Conservation (phyloP, 2,888 invertebrate genomes). For the Tenthredo mesomela region DNA sequence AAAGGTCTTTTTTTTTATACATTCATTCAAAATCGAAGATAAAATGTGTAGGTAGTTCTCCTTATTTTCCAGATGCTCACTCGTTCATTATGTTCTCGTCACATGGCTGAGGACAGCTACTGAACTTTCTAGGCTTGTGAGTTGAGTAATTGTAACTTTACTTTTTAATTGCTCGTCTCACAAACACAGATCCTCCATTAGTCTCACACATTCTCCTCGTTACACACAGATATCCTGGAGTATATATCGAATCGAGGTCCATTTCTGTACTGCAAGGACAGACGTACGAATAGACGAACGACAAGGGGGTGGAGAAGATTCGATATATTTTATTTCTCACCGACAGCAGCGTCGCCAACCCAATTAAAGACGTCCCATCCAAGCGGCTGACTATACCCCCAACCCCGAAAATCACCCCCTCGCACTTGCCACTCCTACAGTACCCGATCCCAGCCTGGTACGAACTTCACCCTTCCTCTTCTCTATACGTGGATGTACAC, state of each 20-base stretch:
- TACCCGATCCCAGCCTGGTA: conserved; percentile 44
- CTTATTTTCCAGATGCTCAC: neutral
- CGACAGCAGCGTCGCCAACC: conserved; percentile 71
- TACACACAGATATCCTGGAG: neutral
- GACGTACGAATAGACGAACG: conserved; percentile 44
- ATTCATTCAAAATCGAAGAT: neutral
- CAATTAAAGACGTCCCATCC: conserved; percentile 77
- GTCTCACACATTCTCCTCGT: neutral
- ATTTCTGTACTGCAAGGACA: conserved; percentile 54
- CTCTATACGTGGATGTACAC: conserved; percentile 7
- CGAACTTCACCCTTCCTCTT: conserved; percentile 30
- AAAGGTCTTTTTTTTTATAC: neutral
- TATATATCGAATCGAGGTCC: neutral
- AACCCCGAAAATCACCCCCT: conserved; percentile 49
- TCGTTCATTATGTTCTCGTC: neutral
- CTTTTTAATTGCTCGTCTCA: conserved; percentile 34
- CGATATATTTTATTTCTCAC: conserved; percentile 69
- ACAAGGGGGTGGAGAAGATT: conserved; percentile 53
- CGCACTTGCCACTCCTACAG: conserved; percentile 44
- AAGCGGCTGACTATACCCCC: conserved; percentile 58
- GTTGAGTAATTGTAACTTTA: conserved; percentile 36
- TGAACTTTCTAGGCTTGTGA: neutral
- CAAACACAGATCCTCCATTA: conserved; percentile 47
- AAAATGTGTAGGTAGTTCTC: neutral
- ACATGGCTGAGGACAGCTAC: neutral